These are phyloP conservation scores for Peromyscus leucopus DNA, from an alignment of 2,113 vertebrate species.

Conservation along the genomic window DNA sequence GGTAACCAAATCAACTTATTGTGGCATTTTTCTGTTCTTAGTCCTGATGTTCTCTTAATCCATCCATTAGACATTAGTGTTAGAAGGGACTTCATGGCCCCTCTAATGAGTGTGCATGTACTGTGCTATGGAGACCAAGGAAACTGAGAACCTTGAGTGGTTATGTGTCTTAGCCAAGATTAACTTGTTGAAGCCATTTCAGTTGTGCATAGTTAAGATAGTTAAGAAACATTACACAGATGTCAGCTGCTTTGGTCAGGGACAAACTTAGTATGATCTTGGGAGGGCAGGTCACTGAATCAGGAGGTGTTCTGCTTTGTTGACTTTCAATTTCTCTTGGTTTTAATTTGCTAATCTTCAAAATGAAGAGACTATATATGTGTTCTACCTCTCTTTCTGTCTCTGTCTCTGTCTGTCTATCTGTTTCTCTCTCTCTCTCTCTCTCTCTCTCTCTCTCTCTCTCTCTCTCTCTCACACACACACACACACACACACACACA, in stretches of 20 bases:
- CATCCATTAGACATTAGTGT: neutral
- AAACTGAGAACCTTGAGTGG: constrained; percentile 3
- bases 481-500: neutral
- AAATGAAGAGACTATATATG: constrained; percentile 27
- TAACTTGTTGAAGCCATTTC: constrained; percentile 37
- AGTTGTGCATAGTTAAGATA: neutral
- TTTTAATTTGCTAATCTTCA: neutral
- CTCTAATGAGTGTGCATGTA: constrained; percentile 28
- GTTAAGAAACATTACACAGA: neutral
- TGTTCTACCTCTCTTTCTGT: neutral
- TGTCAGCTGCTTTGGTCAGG: neutral
- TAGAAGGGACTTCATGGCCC: constrained; percentile 20
- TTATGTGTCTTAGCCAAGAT: constrained; percentile 37
- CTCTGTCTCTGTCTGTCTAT: no score
- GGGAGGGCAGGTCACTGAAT: neutral
- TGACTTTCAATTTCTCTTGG: constrained; percentile 33
- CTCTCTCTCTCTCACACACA: no score
- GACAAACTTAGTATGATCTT: neutral
- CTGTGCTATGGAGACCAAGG: constrained; percentile 27
- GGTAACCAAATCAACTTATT: neutral
- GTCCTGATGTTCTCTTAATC: constrained; percentile 37
- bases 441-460: no score
- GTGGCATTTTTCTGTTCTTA: neutral
- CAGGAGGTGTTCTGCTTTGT: neutral
- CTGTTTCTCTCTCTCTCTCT: no score